phyloP scores from a whole-genome alignment of 2,113 vertebrate species.

The Ariopsis seemanni region DNA sequence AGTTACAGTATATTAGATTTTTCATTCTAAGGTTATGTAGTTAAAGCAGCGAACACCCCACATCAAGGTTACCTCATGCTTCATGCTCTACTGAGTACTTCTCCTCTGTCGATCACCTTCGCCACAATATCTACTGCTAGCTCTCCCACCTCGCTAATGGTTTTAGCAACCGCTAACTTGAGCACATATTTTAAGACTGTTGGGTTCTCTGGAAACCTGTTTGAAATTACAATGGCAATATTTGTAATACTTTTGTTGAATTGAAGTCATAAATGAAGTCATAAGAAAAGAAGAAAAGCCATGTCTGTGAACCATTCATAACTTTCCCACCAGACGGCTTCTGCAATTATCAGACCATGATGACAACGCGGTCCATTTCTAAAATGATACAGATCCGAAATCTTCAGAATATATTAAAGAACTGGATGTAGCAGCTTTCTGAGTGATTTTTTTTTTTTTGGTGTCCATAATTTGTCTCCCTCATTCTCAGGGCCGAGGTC shows the following conservation, averaged over 20 bases:
- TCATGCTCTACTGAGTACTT: background rate
- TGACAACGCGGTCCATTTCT: background rate
- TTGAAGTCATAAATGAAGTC: conserved; percentile 9
- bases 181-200: background rate
- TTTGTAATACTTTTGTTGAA: background rate
- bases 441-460: background rate
- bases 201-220: background rate
- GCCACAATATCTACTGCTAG: background rate
- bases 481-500: conserved; percentile 22
- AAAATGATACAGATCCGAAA: background rate
- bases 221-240: background rate
- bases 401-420: background rate
- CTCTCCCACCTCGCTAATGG: background rate
- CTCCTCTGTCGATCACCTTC: no score
- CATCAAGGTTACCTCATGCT: background rate
- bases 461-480: conserved; percentile 7
- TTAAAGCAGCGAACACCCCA: background rate
- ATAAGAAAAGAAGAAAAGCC: background rate
- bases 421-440: background rate
- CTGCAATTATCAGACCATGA: background rate
- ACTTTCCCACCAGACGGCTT: background rate
- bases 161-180: background rate
- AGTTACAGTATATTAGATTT: background rate
- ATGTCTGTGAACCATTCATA: background rate
- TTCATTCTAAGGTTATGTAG: background rate